Evolutionary conservation across 2,113 vertebrate genomes (phyloP).

Genomic region (Coregonus clupeaformis): DNA sequence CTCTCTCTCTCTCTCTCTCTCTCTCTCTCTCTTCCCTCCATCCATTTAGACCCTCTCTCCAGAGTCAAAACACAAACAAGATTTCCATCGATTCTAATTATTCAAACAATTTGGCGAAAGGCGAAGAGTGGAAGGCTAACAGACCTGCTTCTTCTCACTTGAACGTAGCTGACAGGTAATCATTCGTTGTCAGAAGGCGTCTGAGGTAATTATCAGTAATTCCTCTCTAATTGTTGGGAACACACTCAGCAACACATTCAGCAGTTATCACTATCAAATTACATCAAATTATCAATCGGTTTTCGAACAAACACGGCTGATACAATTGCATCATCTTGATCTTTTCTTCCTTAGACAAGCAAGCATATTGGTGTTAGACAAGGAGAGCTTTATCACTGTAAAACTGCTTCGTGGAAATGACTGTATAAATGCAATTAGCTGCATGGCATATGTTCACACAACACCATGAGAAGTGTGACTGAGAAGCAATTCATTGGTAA

Average conservation of each 20-base stretch:
- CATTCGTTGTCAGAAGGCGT: constrained; percentile 32
- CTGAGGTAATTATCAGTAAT: constrained; percentile 50
- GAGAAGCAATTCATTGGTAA: too few species aligned
- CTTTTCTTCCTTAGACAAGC: not conserved
- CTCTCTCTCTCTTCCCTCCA: constrained; percentile 2
- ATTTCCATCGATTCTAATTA: constrained; percentile 34
- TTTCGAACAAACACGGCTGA: constrained; percentile 45
- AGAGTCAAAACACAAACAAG: constrained; percentile 23
- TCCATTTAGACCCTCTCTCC: constrained; percentile 14
- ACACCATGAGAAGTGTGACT: too few species aligned
- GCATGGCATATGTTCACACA: not conserved
- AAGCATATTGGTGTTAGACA: not conserved
- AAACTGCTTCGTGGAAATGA: not conserved
- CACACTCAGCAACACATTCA: constrained; percentile 43
- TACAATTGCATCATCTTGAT: constrained; percentile 29
- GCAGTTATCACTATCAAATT: constrained; percentile 53
- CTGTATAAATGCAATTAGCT: not conserved
- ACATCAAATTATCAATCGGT: constrained; percentile 56
- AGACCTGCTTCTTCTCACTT: constrained; percentile 11
- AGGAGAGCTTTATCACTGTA: not conserved
- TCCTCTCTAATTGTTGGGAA: constrained; percentile 36
- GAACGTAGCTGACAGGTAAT: constrained; percentile 33
- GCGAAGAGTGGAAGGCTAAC: not conserved
- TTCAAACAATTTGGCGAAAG: constrained; percentile 24
- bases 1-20: constrained; percentile 9